phyloP scores from a whole-genome alignment of 2,888 invertebrate genomes.

The Troilus luridus region DNA sequence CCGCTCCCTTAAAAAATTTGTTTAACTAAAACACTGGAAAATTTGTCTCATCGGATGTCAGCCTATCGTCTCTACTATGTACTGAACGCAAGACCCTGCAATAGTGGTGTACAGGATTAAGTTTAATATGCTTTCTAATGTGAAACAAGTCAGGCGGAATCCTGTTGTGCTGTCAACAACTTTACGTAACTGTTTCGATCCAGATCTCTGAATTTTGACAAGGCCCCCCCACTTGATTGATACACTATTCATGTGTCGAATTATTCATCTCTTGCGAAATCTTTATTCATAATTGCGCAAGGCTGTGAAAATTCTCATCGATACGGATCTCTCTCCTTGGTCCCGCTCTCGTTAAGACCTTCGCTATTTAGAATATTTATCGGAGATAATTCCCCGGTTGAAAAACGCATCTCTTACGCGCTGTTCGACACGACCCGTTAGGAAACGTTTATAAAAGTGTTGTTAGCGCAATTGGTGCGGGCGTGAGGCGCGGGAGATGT shows the following conservation, averaged over 20 bases:
- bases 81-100: too few relatives aligned
- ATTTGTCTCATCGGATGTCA: too few relatives aligned
- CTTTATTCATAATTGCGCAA: constrained; percentile 48
- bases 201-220: background rate
- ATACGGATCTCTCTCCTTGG: background rate
- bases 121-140: background rate
- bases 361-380: background rate
- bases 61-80: too few relatives aligned
- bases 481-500: background rate
- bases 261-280: constrained; percentile 22
- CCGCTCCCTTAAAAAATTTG: too few relatives aligned
- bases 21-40: too few relatives aligned
- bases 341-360: background rate
- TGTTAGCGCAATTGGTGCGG: background rate
- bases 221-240: background rate
- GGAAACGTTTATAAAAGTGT: constrained; percentile 1
- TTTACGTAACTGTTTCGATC: background rate
- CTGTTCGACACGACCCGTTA: constrained; percentile 17
- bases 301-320: constrained; percentile 42
- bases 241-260: constrained; percentile 42
- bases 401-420: background rate
- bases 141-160: background rate
- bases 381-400: background rate
- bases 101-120: too few relatives aligned
- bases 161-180: background rate